Evolutionary conservation across 2,888 invertebrate species (phyloP).

Genomic region (Nezara viridula): DNA sequence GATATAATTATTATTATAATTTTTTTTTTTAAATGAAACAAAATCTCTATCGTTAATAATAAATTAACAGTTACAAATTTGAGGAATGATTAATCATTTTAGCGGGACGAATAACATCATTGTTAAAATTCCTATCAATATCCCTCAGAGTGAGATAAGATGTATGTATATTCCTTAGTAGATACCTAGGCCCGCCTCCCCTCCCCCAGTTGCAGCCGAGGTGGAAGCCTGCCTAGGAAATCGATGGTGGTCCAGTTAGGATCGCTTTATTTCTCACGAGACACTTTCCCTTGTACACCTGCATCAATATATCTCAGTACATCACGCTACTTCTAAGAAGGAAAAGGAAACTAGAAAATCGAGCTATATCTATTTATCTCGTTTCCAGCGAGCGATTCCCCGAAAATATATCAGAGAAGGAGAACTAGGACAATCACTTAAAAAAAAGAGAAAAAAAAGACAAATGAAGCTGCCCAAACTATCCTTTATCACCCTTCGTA

Average conservation of each 20-base stretch:
- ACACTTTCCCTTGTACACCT: constrained; percentile 24
- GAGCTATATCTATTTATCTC: background rate
- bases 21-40: no score
- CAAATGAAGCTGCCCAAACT: background rate
- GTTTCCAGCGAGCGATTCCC: background rate
- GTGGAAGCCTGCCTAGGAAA: constrained; percentile 14
- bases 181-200: background rate
- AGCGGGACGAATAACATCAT: background rate
- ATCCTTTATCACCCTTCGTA: background rate
- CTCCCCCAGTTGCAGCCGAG: background rate
- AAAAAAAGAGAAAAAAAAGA: background rate
- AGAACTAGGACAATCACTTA: background rate
- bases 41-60: no score
- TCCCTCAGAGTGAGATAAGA: background rate
- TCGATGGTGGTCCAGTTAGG: constrained; percentile 40
- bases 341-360: constrained; percentile 24
- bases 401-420: background rate
- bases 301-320: constrained; percentile 22
- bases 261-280: constrained; percentile 37
- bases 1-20: no score
- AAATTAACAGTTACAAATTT: no score
- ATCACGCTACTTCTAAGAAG: background rate
- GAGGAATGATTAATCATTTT: no score
- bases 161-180: constrained; percentile 1
- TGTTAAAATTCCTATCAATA: background rate